These are phyloP conservation scores for Eupleurogrammus muticus DNA, from an alignment of 2,797 vertebrate genomes.

Conservation along the genomic window DNA sequence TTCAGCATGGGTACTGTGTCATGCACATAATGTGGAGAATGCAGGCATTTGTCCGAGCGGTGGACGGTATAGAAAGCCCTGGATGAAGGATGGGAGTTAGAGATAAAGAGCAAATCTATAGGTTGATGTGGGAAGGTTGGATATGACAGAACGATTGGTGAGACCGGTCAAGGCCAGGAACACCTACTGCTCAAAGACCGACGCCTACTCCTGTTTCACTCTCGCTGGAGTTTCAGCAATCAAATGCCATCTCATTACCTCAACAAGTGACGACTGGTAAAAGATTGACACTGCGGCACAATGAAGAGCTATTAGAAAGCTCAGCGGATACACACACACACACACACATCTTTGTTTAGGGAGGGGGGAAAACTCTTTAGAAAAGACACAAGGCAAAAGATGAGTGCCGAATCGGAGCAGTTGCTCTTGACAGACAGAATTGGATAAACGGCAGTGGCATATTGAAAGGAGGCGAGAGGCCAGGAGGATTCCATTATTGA, in stretches of 20 bases:
- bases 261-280: slow-evolving; percentile 29
- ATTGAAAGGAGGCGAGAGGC: slow-evolving; percentile 72
- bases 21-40: slow-evolving; percentile 62
- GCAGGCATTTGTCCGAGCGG: slow-evolving; percentile 56
- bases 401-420: slow-evolving; percentile 3
- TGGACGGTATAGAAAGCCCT: slow-evolving; percentile 50
- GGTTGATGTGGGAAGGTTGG: background rate
- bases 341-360: slow-evolving; percentile 9
- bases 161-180: slow-evolving; percentile 6
- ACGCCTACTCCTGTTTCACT: slow-evolving; percentile 34
- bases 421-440: slow-evolving; percentile 35
- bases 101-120: slow-evolving; percentile 15
- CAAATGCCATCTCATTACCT: slow-evolving; percentile 3
- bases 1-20: slow-evolving; percentile 64
- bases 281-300: slow-evolving; percentile 14
- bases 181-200: slow-evolving; percentile 8
- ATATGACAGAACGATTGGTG: background rate
- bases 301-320: background rate
- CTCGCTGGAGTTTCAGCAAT: slow-evolving; percentile 19
- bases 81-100: slow-evolving; percentile 21
- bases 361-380: slow-evolving; percentile 10
- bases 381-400: background rate
- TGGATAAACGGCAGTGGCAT: slow-evolving; percentile 55
- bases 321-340: background rate
- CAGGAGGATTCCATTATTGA: slow-evolving; percentile 84